A percentile compares a stretch with the other conserved stretches of the same genome.
Conservation (phyloP, 2,113 vertebrate species). For the Equus quagga region DNA sequence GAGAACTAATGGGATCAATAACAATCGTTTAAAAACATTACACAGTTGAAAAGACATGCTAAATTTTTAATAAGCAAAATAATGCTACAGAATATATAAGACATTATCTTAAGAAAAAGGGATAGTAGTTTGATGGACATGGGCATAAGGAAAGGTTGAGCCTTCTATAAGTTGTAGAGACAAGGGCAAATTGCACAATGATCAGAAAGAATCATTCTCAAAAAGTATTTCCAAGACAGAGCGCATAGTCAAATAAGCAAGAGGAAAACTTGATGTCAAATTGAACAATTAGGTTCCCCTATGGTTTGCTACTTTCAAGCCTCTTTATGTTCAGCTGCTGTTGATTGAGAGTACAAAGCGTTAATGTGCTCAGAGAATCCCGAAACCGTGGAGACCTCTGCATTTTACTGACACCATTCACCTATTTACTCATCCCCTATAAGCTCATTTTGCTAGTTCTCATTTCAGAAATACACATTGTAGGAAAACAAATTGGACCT, state of each 20-base stretch:
- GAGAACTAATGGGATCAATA: neutral
- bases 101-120: neutral
- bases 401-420: neutral
- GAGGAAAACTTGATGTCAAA: neutral
- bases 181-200: neutral
- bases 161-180: neutral
- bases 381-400: neutral
- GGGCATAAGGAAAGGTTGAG: neutral
- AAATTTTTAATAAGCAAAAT: neutral
- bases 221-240: neutral
- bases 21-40: constrained; percentile 4
- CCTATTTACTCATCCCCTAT: neutral
- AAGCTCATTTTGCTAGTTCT: constrained; percentile 4
- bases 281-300: neutral
- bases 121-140: neutral
- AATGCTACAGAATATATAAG: neutral
- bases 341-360: neutral
- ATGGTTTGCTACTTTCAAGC: neutral
- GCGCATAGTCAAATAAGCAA: neutral
- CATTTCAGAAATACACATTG: neutral
- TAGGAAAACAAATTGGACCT: neutral
- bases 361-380: neutral
- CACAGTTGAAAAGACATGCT: neutral
- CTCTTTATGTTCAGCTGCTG: neutral
- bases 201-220: neutral